Evolutionary conservation across 2,888 invertebrate genomes (phyloP).

Genomic region (Nemotelus pantherinus): DNA sequence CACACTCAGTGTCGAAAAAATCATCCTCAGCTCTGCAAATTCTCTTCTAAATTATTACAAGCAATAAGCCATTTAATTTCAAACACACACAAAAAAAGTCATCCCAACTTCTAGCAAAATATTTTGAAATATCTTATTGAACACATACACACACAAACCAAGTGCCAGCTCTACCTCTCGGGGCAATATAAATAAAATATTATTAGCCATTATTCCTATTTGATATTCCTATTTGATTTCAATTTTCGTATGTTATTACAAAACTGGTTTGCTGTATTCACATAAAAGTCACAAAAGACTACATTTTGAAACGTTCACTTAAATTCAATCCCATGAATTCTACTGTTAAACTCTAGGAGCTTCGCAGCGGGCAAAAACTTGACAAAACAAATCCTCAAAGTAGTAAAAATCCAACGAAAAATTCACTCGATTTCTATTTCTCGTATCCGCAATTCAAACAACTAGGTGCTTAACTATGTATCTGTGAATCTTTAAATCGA

Average conservation of each 20-base stretch:
- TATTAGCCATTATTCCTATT: constrained; percentile 12
- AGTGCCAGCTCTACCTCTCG: constrained; percentile 11
- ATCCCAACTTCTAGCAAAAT: too few species aligned
- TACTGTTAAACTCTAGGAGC: background rate
- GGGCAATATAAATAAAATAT: constrained; percentile 33
- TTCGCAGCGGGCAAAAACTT: too few species aligned
- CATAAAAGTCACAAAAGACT: constrained; percentile 28
- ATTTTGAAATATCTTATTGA: too few species aligned
- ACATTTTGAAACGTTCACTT: constrained; percentile 16
- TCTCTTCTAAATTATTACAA: too few species aligned
- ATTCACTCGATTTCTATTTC: constrained; percentile 1
- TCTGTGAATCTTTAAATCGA: constrained; percentile 17
- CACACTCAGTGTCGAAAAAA: too few species aligned
- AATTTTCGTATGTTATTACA: constrained; percentile 22
- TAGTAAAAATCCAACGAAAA: constrained; percentile 31
- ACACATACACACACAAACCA: background rate
- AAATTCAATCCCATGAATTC: constrained; percentile 4
- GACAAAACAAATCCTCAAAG: background rate
- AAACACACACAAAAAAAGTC: too few species aligned
- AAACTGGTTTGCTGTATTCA: constrained; percentile 24
- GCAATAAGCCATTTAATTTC: too few species aligned
- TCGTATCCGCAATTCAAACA: constrained; percentile 5
- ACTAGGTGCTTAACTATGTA: background rate
- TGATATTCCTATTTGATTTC: background rate
- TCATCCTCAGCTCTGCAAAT: too few species aligned